These are phyloP conservation scores for Trialeurodes vaporariorum DNA, from an alignment of 1,140 invertebrate species.

Conservation along the genomic window DNA sequence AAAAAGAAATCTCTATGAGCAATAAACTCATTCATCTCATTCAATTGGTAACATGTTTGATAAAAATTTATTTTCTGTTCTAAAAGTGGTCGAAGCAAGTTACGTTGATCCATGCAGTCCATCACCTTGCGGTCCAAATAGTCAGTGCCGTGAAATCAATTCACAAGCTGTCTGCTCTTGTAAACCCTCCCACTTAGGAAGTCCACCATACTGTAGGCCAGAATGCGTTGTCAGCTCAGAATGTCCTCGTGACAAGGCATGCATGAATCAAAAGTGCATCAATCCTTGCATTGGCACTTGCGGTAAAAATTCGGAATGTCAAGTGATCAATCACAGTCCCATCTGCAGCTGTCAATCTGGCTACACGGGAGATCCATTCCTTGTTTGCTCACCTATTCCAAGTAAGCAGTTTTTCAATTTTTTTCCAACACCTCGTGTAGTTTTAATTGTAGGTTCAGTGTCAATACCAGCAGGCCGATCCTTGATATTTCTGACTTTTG, in stretches of 20 bases:
- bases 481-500: no score
- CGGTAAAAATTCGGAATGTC: conserved; percentile 38
- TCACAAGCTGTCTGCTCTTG: conserved; percentile 41
- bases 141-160: conserved; percentile 38
- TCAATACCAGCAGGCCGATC: no score
- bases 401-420: conserved; percentile 30
- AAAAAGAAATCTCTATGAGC: no score
- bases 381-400: conserved; percentile 38
- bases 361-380: conserved; percentile 45
- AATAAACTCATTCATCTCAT: no score
- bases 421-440: no score
- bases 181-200: conserved; percentile 37
- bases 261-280: conserved; percentile 39
- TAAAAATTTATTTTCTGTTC: neutral
- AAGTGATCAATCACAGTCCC: conserved; percentile 43
- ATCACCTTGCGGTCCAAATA: conserved; percentile 44
- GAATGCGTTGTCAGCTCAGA: conserved; percentile 40
- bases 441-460: no score
- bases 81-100: conserved; percentile 13
- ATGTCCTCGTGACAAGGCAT: conserved; percentile 37
- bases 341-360: conserved; percentile 41
- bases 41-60: no score
- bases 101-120: conserved; percentile 39
- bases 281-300: conserved; percentile 42
- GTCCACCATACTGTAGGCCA: conserved; percentile 40